These are phyloP conservation scores for Ruditapes philippinarum DNA, from an alignment of 1,140 invertebrate species.

Conservation along the genomic window DNA sequence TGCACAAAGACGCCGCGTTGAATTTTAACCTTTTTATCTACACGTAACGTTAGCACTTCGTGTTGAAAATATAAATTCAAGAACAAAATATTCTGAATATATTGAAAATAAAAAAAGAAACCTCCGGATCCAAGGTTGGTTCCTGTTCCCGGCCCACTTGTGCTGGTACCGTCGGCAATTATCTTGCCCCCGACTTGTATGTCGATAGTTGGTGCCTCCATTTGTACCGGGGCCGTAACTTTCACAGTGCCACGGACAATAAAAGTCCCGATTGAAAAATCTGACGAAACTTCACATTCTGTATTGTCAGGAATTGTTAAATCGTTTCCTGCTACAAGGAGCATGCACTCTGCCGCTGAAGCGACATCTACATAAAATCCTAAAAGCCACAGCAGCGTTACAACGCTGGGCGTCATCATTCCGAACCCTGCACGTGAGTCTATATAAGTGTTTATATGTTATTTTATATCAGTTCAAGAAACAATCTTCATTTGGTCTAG, in stretches of 20 bases:
- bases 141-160: neutral
- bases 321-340: neutral
- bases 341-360: neutral
- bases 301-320: neutral
- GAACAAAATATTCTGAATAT: neutral
- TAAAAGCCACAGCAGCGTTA: constrained; percentile 1
- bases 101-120: neutral
- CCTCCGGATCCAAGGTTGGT: constrained; percentile 27
- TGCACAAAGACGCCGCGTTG: no score
- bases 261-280: neutral
- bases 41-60: no score
- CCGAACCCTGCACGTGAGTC: neutral
- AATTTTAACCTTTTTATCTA: no score
- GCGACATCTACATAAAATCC: neutral
- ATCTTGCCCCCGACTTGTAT: constrained; percentile 20
- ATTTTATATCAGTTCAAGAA: neutral
- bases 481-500: neutral
- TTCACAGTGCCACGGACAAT: constrained; percentile 25
- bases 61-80: neutral
- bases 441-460: no score
- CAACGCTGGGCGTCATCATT: neutral
- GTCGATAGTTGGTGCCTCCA: neutral
- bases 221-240: neutral
- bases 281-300: constrained; percentile 22
- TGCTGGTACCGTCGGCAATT: neutral